Percentiles rank a stretch among this genome's conserved stretches.
These are phyloP conservation scores for Corvus cornix DNA, from an alignment of 2,113 vertebrate genomes.

Conservation along the genomic window DNA sequence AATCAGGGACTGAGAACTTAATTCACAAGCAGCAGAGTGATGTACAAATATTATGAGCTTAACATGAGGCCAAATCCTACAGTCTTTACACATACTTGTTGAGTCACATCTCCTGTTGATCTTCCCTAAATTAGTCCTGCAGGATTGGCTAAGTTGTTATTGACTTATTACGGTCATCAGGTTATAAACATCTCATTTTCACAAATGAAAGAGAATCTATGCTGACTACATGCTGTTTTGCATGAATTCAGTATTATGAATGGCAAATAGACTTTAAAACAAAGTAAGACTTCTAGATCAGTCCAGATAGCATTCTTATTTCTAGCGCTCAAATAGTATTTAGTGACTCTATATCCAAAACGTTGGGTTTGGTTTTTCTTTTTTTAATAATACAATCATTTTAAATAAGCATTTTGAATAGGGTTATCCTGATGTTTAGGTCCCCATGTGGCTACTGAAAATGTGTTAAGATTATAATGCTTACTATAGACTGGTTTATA, in stretches of 20 bases:
- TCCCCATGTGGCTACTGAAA: neutral
- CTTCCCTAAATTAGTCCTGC: neutral
- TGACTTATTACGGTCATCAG: neutral
- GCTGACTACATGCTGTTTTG: neutral
- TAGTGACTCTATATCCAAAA: neutral
- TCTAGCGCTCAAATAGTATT: neutral
- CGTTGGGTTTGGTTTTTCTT: too few relatives aligned
- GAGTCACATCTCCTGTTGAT: neutral
- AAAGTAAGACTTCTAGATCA: neutral
- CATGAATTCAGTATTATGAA: neutral
- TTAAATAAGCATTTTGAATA: neutral
- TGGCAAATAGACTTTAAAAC: neutral
- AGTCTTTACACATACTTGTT: neutral
- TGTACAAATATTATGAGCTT: slow-evolving; percentile 5
- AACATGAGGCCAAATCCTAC: neutral
- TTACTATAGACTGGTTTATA: neutral
- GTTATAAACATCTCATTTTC: neutral
- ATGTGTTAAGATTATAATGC: neutral
- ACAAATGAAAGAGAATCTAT: neutral
- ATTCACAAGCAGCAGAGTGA: slow-evolving; percentile 10
- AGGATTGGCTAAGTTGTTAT: neutral
- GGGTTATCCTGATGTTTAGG: neutral
- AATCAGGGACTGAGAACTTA: slow-evolving; percentile 10
- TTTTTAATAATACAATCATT: neutral
- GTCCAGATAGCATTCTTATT: neutral